phyloP scores from a whole-genome alignment of 2,113 vertebrate genomes.

The Carollia perspicillata region DNA sequence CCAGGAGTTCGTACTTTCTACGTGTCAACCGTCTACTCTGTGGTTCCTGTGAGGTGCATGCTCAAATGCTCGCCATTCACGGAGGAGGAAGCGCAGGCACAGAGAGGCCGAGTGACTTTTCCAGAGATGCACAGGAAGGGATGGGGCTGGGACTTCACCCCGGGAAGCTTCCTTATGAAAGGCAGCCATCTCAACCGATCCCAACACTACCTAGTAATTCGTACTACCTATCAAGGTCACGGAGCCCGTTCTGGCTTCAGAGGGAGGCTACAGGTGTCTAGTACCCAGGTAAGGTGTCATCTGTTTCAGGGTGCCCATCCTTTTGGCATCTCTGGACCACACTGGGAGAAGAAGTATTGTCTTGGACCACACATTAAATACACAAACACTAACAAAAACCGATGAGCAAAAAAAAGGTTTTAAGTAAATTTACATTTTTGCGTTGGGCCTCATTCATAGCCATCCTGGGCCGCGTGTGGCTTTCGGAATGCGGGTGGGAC shows the following conservation, averaged over 20 bases:
- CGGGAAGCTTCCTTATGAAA: background rate
- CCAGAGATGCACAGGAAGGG: background rate
- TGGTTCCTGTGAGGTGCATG: background rate
- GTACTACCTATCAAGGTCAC: fast-evolving
- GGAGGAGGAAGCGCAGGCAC: background rate
- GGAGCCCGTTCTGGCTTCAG: too few relatives aligned
- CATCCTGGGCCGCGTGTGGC: too few relatives aligned
- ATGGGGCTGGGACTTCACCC: background rate
- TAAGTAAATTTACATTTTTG: too few relatives aligned
- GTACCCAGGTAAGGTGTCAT: fast-evolving
- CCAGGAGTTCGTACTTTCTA: too few relatives aligned
- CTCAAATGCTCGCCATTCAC: background rate
- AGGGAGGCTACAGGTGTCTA: background rate
- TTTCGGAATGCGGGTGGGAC: too few relatives aligned
- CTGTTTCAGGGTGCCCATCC: too few relatives aligned
- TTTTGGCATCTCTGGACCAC: too few relatives aligned
- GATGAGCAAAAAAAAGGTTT: too few relatives aligned
- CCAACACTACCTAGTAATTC: background rate
- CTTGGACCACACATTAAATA: too few relatives aligned
- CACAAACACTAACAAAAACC: too few relatives aligned
- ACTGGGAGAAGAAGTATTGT: too few relatives aligned
- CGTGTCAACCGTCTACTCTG: background rate
- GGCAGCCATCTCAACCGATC: background rate
- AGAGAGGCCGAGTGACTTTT: background rate
- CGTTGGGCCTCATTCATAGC: too few relatives aligned